Percentiles rank a stretch among this genome's conserved stretches.
Conservation (phyloP, 2,113 vertebrate species). For the Genyomyrus donnyi region DNA sequence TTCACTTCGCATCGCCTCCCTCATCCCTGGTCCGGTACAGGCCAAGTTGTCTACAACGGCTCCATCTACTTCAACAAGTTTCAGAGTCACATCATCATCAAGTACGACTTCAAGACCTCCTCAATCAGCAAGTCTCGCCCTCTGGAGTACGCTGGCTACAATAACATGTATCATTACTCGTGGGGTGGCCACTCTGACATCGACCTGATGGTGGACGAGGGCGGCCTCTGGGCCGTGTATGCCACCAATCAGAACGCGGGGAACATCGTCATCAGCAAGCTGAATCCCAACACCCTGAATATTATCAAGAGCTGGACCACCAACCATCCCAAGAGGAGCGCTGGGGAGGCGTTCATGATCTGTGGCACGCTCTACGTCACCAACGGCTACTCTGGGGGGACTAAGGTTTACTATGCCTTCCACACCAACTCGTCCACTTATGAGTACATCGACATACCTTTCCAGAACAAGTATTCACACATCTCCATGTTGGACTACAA, state of each 20-base stretch:
- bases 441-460: conserved; percentile 84
- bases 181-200: conserved; percentile 88
- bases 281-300: conserved; percentile 77
- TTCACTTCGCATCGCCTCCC: conserved; percentile 86
- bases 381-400: conserved; percentile 83
- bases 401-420: conserved; percentile 86
- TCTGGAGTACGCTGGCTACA: conserved; percentile 82
- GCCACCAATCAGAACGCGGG: conserved; percentile 88
- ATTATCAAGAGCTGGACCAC: conserved; percentile 78
- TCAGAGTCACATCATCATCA: conserved; percentile 85
- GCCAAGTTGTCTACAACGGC: conserved; percentile 85
- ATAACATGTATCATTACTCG: conserved; percentile 87
- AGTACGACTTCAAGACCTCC: conserved; percentile 76
- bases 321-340: conserved; percentile 81
- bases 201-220: conserved; percentile 84
- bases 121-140: conserved; percentile 75
- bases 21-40: conserved; percentile 81
- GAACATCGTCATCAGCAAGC: conserved; percentile 82
- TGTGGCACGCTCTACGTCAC: conserved; percentile 83
- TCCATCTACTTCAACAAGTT: conserved; percentile 91
- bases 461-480: conserved; percentile 83
- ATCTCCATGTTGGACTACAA: conserved; percentile 93
- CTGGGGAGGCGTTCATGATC: conserved; percentile 83
- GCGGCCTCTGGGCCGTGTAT: conserved; percentile 79
- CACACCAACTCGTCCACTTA: conserved; percentile 85